Percentiles rank a stretch among this genome's conserved stretches.
These are phyloP conservation scores for Gavia stellata DNA, from an alignment of 2,113 vertebrate species.

Conservation along the genomic window DNA sequence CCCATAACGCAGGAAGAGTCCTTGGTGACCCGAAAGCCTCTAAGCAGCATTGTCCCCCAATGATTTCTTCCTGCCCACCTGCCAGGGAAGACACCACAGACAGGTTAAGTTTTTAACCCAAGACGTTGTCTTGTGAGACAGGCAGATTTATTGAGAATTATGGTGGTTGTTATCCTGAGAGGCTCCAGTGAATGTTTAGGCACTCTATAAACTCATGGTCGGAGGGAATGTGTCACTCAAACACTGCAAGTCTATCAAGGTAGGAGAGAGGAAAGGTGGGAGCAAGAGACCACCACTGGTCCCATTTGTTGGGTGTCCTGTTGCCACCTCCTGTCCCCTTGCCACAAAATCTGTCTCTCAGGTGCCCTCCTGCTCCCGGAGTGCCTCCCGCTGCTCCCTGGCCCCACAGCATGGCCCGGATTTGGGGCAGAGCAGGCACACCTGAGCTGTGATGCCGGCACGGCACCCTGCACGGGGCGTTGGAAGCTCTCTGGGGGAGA, in stretches of 20 bases:
- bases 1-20: not conserved
- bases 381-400: not conserved
- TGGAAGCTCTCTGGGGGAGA: not conserved
- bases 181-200: not conserved
- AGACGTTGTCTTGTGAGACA: not conserved
- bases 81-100: not conserved
- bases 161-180: not conserved
- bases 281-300: not conserved
- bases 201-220: not conserved
- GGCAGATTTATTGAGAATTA: not conserved
- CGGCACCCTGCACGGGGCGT: not conserved
- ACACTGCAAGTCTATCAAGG: not conserved
- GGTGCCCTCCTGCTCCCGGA: not conserved
- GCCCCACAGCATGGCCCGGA: fast-evolving
- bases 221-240: not conserved
- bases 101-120: not conserved
- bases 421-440: not conserved
- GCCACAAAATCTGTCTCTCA: not conserved
- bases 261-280: not conserved
- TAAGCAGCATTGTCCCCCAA: not conserved
- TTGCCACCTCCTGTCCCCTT: not conserved
- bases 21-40: not conserved
- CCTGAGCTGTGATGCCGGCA: not conserved
- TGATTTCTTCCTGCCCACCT: not conserved
- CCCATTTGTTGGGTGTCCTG: not conserved